phyloP scores from a whole-genome alignment of 2,797 vertebrate genomes.

The Sciaenops ocellatus region DNA sequence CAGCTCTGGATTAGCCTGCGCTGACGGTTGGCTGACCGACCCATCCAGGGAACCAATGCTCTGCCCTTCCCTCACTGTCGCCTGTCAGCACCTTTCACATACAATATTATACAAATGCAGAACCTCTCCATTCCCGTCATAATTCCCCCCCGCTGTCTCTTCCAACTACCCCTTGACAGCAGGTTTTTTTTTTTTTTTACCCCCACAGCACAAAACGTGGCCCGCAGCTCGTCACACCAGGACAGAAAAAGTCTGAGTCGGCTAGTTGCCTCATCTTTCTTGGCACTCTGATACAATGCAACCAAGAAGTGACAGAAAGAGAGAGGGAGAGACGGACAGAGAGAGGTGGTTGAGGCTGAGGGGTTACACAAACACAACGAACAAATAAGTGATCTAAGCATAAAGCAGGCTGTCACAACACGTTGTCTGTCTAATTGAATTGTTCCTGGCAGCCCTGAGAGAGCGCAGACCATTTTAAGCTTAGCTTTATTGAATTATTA shows the following conservation, averaged over 20 bases:
- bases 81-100: slow-evolving; percentile 79
- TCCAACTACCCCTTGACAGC: slow-evolving; percentile 66
- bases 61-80: slow-evolving; percentile 67
- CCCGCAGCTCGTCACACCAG: slow-evolving; percentile 55
- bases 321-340: slow-evolving; percentile 17
- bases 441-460: slow-evolving; percentile 69
- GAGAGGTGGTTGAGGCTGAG: slow-evolving; percentile 29
- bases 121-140: slow-evolving; percentile 59
- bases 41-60: slow-evolving; percentile 58
- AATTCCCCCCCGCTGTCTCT: slow-evolving; percentile 53
- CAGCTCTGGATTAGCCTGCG: slow-evolving; percentile 54
- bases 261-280: slow-evolving; percentile 64
- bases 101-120: slow-evolving; percentile 64
- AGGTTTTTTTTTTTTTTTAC: slow-evolving; percentile 27
- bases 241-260: slow-evolving; percentile 70
- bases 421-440: slow-evolving; percentile 62
- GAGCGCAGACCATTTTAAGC: slow-evolving; percentile 64
- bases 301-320: slow-evolving; percentile 52
- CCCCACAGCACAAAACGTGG: slow-evolving; percentile 72
- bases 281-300: slow-evolving; percentile 56
- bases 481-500: slow-evolving; percentile 77
- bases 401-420: slow-evolving; percentile 70
- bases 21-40: slow-evolving; percentile 65
- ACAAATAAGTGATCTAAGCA: slow-evolving; percentile 65
- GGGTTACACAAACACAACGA: slow-evolving; percentile 50